A percentile compares a stretch with the other conserved stretches of the same genome.
phyloP scores from a whole-genome alignment of 2,113 vertebrate species.

The Vidua chalybeata region DNA sequence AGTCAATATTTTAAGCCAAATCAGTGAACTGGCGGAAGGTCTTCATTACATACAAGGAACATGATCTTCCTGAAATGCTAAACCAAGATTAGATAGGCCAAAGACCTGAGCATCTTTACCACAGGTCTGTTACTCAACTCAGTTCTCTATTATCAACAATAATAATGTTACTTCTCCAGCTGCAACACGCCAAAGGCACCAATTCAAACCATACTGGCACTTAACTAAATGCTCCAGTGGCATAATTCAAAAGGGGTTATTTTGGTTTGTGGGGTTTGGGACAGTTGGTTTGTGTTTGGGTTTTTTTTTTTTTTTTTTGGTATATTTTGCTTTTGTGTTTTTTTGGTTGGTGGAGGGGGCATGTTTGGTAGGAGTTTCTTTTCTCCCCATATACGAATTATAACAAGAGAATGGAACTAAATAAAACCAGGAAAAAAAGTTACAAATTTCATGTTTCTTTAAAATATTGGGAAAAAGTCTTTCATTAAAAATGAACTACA shows the following conservation, averaged over 20 bases:
- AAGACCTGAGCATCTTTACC: background rate
- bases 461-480: background rate
- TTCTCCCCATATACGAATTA: fast-evolving
- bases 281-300: background rate
- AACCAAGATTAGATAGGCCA: background rate
- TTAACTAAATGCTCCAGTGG: background rate
- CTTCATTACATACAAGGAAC: background rate
- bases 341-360: background rate
- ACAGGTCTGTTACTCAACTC: background rate
- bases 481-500: background rate
- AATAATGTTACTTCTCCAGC: fast-evolving
- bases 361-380: background rate
- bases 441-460: background rate
- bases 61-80: background rate
- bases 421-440: background rate
- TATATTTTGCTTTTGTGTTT: background rate
- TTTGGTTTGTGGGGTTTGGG: background rate
- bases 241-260: background rate
- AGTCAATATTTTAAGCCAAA: background rate
- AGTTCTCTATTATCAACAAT: background rate
- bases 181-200: background rate
- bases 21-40: background rate
- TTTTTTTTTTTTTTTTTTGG: too few species aligned
- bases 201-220: background rate
- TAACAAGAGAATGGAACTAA: background rate